Evolutionary conservation across 2,888 invertebrate genomes (phyloP), one percentile per base, ranked within the genome.

Genomic region (Ennomos quercinarius): DNA sequence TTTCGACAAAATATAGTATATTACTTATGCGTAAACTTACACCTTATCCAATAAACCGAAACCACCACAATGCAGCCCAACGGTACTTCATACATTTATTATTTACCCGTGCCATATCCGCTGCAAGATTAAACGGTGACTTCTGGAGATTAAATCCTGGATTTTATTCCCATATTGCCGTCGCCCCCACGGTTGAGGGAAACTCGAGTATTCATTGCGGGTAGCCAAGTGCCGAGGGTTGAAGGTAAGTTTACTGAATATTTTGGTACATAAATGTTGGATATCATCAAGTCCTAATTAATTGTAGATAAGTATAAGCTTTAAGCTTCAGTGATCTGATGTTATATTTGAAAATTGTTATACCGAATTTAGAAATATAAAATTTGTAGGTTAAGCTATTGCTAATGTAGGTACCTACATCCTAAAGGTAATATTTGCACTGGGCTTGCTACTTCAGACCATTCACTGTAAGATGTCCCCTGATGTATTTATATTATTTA

Each of bases 141-240:
- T 89, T 86, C 86, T 81, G 83, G 83, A 91, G 90, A 91, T 91
- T 91, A 90, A 91, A 89, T 87, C 87, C 86, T 76, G 89, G 85
- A 86, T 89, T 91, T 90, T 89, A 89, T 89, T 88, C 86, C 85
- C 83, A 88, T 89, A 89, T 86, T 87, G 83, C 86, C 75, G 85
- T 86, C 84, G 83, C 85, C 86, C 85, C 87, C 78, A 78, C 81
- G 80, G 82, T 84, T 86, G 83, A 84, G 85, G 85, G 84, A 86
- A 87, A 87, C 88, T 89, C 83, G 84, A 86, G 89, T 88, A 89
- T 89, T 89, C 89, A 88, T 89, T 56, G 56, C 56, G 52, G 61
- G 50, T 48, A 58, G 66, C 70, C 58, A 55, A 63, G 70, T 58
- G 62, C 41, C 50, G 39, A 68, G 68, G 68, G 68, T 65, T 68